Evolutionary conservation across 1,140 invertebrate genomes (phyloP).

Genomic region (Ceratina calcarata): DNA sequence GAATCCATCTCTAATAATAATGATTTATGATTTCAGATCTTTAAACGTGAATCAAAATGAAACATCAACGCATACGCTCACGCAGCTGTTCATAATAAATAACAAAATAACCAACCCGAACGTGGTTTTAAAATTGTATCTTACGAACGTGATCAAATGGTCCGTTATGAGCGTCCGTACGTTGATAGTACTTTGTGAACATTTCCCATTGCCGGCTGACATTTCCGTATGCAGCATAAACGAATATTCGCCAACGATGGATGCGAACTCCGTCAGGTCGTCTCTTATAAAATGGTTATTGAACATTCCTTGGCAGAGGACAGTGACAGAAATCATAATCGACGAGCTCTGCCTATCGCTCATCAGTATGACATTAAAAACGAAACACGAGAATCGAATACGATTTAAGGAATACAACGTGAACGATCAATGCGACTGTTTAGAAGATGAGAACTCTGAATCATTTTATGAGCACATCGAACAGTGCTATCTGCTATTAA

Average conservation of each 20-base stretch:
- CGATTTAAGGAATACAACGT: constrained; percentile 1
- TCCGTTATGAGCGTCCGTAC: constrained; percentile 73
- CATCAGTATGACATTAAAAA: constrained; percentile 69
- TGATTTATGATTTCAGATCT: constrained; percentile 57
- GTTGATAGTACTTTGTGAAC: constrained; percentile 67
- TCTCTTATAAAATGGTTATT: constrained; percentile 65
- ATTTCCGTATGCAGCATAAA: constrained; percentile 50
- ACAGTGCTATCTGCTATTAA: constrained; percentile 55
- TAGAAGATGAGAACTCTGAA: neutral
- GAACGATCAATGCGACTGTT: constrained; percentile 25
- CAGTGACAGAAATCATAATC: constrained; percentile 42
- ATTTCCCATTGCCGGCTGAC: constrained; percentile 57
- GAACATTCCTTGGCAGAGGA: constrained; percentile 52
- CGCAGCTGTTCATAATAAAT: constrained; percentile 71
- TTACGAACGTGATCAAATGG: constrained; percentile 73
- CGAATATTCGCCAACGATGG: constrained; percentile 16
- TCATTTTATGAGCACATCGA: constrained; percentile 55
- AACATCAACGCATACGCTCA: constrained; percentile 71
- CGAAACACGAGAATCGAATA: constrained; percentile 56
- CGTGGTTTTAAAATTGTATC: constrained; percentile 73
- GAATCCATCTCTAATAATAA: no score
- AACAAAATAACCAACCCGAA: constrained; percentile 70
- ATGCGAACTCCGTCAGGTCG: constrained; percentile 60
- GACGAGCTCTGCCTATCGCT: constrained; percentile 63
- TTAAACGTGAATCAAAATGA: constrained; percentile 72